Evolutionary conservation across 1,140 invertebrate species (phyloP).

Genomic region (Archegozetes longisetosus): DNA sequence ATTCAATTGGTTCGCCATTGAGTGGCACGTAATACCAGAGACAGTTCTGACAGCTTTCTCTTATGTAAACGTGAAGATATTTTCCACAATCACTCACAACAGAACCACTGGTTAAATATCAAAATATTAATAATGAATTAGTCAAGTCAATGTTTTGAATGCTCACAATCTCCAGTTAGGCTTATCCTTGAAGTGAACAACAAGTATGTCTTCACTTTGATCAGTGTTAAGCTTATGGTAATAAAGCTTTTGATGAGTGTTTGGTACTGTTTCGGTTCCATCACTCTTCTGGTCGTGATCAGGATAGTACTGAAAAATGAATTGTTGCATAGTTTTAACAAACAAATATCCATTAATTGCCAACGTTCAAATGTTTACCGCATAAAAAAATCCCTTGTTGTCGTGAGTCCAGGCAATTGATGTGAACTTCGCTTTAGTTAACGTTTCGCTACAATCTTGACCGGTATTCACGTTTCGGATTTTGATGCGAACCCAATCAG

Average conservation of each 20-base stretch:
- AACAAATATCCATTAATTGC: too few relatives aligned
- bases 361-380: too few relatives aligned
- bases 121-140: neutral
- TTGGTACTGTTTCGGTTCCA: slow-evolving; percentile 73
- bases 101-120: slow-evolving; percentile 29
- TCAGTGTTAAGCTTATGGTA: slow-evolving; percentile 76
- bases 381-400: slow-evolving; percentile 83
- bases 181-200: slow-evolving; percentile 77
- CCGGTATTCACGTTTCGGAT: slow-evolving; percentile 34
- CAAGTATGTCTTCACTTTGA: slow-evolving; percentile 72
- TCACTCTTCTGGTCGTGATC: slow-evolving; percentile 61
- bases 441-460: slow-evolving; percentile 67
- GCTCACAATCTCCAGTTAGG: slow-evolving; percentile 53
- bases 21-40: slow-evolving; percentile 48
- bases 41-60: slow-evolving; percentile 74
- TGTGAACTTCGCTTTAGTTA: slow-evolving; percentile 83
- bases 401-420: slow-evolving; percentile 86
- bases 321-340: slow-evolving; percentile 24
- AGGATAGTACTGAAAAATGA: slow-evolving; percentile 42
- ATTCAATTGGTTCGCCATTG: slow-evolving; percentile 36
- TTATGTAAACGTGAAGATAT: slow-evolving; percentile 61
- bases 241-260: slow-evolving; percentile 79
- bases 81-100: slow-evolving; percentile 75
- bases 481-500: slow-evolving; percentile 81
- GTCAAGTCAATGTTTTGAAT: slow-evolving; percentile 45